Base-by-base conservation (phyloP, 37 sponge, comb jelly and placozoan genomes). In the Theonella swinhoei region DNA sequence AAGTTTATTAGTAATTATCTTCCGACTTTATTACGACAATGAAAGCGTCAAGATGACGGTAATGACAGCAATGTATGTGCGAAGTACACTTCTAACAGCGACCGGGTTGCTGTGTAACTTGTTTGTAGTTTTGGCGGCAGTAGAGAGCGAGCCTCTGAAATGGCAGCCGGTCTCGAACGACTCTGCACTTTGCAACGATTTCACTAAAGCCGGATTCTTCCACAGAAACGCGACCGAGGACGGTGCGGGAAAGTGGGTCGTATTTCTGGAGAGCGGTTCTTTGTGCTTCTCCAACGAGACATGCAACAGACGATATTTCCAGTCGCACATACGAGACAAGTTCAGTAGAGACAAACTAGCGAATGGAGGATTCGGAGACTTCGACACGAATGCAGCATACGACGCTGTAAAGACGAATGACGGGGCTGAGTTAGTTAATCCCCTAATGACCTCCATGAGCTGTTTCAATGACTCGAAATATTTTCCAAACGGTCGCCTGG, bases 181-280 rank as follows among this genome's bases (percentile, higher is more conserved):
- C n/a, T 8, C 11, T 31, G 84, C 84, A 26, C 38, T 84, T 22
- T 84, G 84, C 58, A 84, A 84, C 37, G 84, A 84, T 30, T 84
- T 84, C 84, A 76, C 76, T n/a, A 65, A 24, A 28, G 84, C 84
- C 23, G 84, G 84, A 41, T 84, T 64, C 58, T 84, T 76, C 59
- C 26, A 43, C 1, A n/a, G 39, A 8, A 20, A 43, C 20, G 28
- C 19, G 2, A 41, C n/a, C 11, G 17, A 47, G 1, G 25, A 58
- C n/a, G 36, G 31, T 20, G 14, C 38, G 1, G 30, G 74, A 32
- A 85, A 85, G 68, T 91, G 91, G 91, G 65, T 86, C 20, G 71
- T 91, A 4, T 91, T 63, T 54, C 61, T 91, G 34, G 91, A 91
- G 67, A 77, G 87, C 47, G 91, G 91, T 20, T 80, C 87, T 1